Conservation (phyloP, 2,888 invertebrate genomes). For the Athrips mouffetella region DNA sequence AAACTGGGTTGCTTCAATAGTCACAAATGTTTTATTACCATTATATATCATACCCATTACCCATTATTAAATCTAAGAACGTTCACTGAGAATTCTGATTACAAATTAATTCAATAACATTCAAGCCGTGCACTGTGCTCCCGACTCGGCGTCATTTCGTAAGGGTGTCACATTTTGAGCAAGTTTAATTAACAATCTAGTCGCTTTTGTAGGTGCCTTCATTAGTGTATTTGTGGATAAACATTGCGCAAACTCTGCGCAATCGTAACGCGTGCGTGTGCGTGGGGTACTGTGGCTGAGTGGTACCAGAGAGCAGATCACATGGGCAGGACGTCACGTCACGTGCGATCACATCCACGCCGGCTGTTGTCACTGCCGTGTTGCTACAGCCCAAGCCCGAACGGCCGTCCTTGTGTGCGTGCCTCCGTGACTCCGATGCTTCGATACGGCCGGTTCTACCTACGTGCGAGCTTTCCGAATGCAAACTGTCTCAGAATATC, state of each 20-base stretch:
- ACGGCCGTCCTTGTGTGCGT: slow-evolving; percentile 33
- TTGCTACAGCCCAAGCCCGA: slow-evolving; percentile 28
- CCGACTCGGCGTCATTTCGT: slow-evolving; percentile 68
- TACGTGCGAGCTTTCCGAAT: slow-evolving; percentile 69
- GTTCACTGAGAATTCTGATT: slow-evolving; percentile 73
- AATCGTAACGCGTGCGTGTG: slow-evolving; percentile 50
- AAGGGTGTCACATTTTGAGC: slow-evolving; percentile 78
- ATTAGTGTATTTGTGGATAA: slow-evolving; percentile 78
- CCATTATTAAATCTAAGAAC: slow-evolving; percentile 66
- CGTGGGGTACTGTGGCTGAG: slow-evolving; percentile 34
- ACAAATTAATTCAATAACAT: slow-evolving; percentile 77
- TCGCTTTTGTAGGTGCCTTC: slow-evolving; percentile 77
- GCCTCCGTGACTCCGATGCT: slow-evolving; percentile 49
- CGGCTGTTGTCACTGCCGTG: slow-evolving; percentile 37
- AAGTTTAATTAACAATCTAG: slow-evolving; percentile 79
- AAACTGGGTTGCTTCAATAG: slow-evolving; percentile 31
- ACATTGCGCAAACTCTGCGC: slow-evolving; percentile 66
- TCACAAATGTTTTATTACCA: slow-evolving; percentile 53
- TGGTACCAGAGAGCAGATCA: slow-evolving; percentile 23
- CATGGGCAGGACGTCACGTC: slow-evolving; percentile 30
- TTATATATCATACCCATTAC: no score
- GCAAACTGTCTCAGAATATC: slow-evolving; percentile 76
- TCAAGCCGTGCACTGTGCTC: slow-evolving; percentile 72
- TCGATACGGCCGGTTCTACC: slow-evolving; percentile 52
- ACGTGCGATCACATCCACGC: slow-evolving; percentile 41